A percentile compares a stretch with the other conserved stretches of the same genome.
Conservation (phyloP, 2,888 invertebrate genomes). For the Drosophila neotestacea region DNA sequence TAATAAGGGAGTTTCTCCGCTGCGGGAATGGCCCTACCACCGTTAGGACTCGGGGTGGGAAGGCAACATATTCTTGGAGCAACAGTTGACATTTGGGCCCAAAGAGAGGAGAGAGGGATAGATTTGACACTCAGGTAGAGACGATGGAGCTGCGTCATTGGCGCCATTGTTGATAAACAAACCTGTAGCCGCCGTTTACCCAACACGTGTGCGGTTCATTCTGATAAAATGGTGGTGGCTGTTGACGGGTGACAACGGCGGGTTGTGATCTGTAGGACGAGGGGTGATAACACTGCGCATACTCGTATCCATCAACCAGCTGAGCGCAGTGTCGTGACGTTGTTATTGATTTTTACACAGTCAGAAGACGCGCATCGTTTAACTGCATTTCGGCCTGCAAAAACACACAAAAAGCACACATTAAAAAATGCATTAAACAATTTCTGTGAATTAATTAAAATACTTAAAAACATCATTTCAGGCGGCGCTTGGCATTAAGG, state of each 20-base stretch:
- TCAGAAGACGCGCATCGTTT: constrained; percentile 60
- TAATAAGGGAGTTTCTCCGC: constrained; percentile 56
- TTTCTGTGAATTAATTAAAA: not conserved
- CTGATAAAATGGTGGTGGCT: constrained; percentile 25
- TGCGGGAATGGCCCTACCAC: not conserved
- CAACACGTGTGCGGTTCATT: constrained; percentile 63
- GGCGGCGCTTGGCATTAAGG: constrained; percentile 17
- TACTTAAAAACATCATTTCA: constrained; percentile 11
- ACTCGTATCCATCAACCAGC: constrained; percentile 56
- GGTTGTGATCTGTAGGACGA: not conserved
- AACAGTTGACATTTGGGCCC: constrained; percentile 61
- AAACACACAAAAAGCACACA: constrained; percentile 18
- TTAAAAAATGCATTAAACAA: constrained; percentile 31
- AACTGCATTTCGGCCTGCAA: constrained; percentile 46
- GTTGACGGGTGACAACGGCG: constrained; percentile 1
- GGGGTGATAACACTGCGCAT: constrained; percentile 45
- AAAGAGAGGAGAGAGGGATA: not conserved
- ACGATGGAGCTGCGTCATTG: constrained; percentile 48
- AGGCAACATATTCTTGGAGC: constrained; percentile 37
- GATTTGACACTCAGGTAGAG: constrained; percentile 54
- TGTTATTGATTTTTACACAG: constrained; percentile 61
- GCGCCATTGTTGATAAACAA: constrained; percentile 74
- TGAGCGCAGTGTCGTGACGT: constrained; percentile 69
- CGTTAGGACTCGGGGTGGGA: not conserved
- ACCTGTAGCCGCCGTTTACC: constrained; percentile 59